A percentile compares a stretch with the other conserved stretches of the same genome.
phyloP scores from a whole-genome alignment of 2,797 vertebrate species.

The Phyllotis vaccarum region DNA sequence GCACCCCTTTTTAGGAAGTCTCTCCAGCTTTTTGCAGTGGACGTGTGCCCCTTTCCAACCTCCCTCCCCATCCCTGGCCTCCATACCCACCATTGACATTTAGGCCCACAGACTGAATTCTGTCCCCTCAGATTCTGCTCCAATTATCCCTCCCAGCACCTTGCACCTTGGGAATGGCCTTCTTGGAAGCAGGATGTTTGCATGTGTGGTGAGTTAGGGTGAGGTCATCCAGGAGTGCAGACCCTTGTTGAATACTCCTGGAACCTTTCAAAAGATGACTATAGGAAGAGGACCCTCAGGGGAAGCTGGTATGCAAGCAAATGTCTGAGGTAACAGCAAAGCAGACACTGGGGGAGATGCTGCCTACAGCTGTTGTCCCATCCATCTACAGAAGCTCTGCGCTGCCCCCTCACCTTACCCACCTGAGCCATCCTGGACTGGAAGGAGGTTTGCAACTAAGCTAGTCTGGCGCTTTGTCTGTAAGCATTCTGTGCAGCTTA shows the following conservation, averaged over 20 bases:
- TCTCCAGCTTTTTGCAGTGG: background rate
- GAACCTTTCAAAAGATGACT: background rate
- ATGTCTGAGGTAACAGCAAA: background rate
- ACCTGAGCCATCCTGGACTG: background rate
- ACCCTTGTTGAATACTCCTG: no score
- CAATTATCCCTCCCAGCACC: background rate
- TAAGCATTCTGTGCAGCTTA: rapidly evolving
- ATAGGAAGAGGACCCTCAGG: background rate
- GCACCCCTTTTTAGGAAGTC: background rate
- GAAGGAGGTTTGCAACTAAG: background rate
- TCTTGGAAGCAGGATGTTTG: background rate
- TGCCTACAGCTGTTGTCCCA: rapidly evolving
- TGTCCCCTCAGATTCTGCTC: background rate
- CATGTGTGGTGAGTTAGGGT: background rate
- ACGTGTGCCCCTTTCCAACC: background rate
- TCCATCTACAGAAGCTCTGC: background rate
- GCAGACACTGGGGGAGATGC: background rate
- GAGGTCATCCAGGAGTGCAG: background rate
- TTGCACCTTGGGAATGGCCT: background rate
- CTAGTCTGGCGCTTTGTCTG: rapidly evolving
- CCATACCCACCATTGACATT: background rate
- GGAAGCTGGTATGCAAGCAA: background rate
- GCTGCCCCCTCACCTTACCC: no score
- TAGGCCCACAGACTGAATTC: background rate
- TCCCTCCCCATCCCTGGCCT: no score